Base-by-base conservation (phyloP, 1,140 invertebrate genomes). In the Coelopa frigida region DNA sequence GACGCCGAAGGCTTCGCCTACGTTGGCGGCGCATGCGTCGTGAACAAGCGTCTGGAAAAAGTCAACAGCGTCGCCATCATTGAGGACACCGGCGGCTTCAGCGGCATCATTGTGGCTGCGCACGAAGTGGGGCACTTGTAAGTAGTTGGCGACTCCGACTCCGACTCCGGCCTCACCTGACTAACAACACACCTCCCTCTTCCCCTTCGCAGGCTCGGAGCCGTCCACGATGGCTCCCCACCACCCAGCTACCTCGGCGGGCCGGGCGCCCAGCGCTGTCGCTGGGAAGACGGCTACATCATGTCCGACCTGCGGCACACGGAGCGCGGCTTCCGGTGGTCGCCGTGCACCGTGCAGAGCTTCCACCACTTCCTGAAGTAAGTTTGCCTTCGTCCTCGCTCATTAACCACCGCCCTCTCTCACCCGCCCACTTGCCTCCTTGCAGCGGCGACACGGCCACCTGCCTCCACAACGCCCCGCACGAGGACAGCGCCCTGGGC, bases 101-200 rank as follows among this genome's bases (percentile, higher is more conserved):
- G 89, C 59, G 91, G 92, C 36, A 94, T 95, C 60, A 95, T 95
- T 65, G 92, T 95, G 5, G 92, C 91, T 43, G 91, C 91, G 47
- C 91, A 95, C 68, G 92, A 95, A 88, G 89, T 94, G 54, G 91
- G 91, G 53, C 91, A 95, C 78, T 80, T 95, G 90, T 95, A 81
- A 90, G 89, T 85, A 38, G 11, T 43, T 32, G 31, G 27, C 27
- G 33, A 32, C 31, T 43, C 41, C 41, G 40, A 12, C 2, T 10
- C 7, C 33, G n/a, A 35, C 17, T 10, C 33, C 3, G 33, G 20
- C 33, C 33, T 20, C 3, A 35, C 11, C 33, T 18, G 17, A 20
- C 33, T 14, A n/a, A 33, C 4, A 4, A 36, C 21, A n/a, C 11
- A n/a, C 8, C 17, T 36, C 10, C 11, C 17, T 46, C 12, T 14